Conservation (phyloP, 2,113 vertebrate species). For the Heterochromis multidens region DNA sequence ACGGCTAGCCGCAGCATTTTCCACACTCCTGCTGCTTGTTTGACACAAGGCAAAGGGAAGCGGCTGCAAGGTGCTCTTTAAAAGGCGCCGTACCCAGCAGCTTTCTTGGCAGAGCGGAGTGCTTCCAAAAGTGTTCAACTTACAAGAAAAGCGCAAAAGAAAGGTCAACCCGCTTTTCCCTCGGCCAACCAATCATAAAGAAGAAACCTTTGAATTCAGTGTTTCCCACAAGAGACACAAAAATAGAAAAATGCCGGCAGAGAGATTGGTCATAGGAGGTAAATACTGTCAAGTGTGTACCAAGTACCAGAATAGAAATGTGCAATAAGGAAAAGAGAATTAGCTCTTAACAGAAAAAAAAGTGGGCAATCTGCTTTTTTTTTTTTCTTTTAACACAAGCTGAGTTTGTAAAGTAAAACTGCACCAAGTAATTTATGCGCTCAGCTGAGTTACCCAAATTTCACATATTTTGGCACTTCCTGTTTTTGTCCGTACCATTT, state of each 20-base stretch:
- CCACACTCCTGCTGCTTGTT: not conserved
- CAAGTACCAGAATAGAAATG: not conserved
- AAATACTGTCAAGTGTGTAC: not conserved
- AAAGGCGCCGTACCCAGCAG: not conserved
- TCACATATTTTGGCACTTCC: not conserved
- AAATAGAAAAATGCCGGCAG: constrained; percentile 8
- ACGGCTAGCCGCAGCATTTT: not conserved
- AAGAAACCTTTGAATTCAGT: not conserved
- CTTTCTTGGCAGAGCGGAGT: constrained; percentile 1
- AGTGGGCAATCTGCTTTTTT: not conserved
- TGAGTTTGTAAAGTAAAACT: not conserved
- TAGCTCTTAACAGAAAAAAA: not conserved
- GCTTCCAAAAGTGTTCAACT: not conserved
- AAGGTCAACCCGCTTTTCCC: not conserved
- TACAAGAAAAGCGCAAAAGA: not conserved
- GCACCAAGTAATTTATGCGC: not conserved
- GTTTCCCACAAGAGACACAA: not conserved
- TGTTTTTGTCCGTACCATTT: not conserved
- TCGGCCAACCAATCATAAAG: constrained; percentile 20
- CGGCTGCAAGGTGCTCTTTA: constrained; percentile 1
- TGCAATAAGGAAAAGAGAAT: not conserved
- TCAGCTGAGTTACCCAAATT: not conserved
- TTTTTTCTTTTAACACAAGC: not conserved
- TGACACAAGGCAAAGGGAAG: not conserved
- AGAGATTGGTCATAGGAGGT: not conserved